Conservation (phyloP, 53 echinoderm and acorn worm species). For the Crossaster papposus region DNA sequence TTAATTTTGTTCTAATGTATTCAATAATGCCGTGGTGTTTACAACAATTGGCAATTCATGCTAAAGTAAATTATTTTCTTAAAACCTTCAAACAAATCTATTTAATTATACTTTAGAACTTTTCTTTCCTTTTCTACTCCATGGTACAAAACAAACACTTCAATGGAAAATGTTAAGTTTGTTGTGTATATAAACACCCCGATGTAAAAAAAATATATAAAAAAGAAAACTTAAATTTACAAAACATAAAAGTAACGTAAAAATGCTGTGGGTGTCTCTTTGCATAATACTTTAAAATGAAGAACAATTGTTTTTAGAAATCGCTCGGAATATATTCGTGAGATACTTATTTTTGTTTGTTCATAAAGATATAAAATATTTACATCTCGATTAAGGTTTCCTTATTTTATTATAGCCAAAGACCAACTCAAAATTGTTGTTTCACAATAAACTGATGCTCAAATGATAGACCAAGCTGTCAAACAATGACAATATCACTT, state of each 20-base stretch:
- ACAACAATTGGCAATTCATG: not conserved
- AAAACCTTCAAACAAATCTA: too few species aligned
- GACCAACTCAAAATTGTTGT: too few species aligned
- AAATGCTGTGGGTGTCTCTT: slow-evolving; percentile 33
- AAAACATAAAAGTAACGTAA: slow-evolving; percentile 34
- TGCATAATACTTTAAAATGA: slow-evolving; percentile 41
- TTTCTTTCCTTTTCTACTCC: not conserved
- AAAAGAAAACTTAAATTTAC: slow-evolving; percentile 37
- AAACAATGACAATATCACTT: too few species aligned
- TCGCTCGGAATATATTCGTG: not conserved
- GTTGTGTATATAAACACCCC: not conserved
- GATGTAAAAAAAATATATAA: slow-evolving; percentile 57
- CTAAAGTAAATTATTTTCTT: too few species aligned
- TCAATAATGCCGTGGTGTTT: too few species aligned
- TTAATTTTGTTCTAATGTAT: not conserved
- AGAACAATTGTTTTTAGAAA: not conserved
- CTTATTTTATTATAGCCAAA: not conserved
- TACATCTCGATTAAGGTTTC: slow-evolving; percentile 6
- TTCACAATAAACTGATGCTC: too few species aligned
- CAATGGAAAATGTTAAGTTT: not conserved
- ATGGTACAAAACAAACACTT: not conserved
- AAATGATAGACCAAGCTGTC: too few species aligned
- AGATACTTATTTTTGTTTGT: not conserved
- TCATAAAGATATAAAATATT: slow-evolving; percentile 16
- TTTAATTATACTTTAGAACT: too few species aligned